Evolutionary conservation across 2,113 vertebrate species (phyloP).

Genomic region (Mionectes macconnelli): DNA sequence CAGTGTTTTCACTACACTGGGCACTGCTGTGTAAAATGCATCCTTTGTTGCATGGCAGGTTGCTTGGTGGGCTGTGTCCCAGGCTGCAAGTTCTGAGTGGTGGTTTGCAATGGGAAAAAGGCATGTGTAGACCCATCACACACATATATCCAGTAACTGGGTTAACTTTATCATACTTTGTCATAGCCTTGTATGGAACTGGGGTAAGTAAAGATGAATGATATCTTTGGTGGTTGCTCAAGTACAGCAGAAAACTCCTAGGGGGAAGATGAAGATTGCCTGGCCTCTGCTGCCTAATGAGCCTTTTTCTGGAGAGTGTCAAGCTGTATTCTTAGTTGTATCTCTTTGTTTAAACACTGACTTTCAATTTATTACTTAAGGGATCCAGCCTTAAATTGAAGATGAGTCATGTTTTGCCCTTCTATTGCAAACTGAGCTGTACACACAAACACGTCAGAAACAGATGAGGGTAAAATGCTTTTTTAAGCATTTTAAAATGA

Average conservation of each 20-base stretch:
- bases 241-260: neutral
- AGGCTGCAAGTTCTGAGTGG: neutral
- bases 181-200: neutral
- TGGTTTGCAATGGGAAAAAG: neutral
- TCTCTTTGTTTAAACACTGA: conserved; percentile 19
- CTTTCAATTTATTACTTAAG: conserved; percentile 19
- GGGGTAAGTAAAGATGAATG: neutral
- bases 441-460: conserved; percentile 47
- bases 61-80: neutral
- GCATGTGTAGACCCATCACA: accelerated
- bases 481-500: too few species aligned
- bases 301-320: neutral
- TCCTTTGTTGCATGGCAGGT: neutral
- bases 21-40: neutral
- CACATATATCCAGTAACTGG: neutral
- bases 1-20: neutral
- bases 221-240: neutral
- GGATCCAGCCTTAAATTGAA: neutral
- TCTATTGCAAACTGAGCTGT: conserved; percentile 13
- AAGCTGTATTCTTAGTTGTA: neutral
- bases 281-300: neutral
- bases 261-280: neutral
- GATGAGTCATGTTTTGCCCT: neutral
- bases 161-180: neutral
- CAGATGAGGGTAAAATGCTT: conserved; percentile 16